Evolutionary conservation across 2,113 vertebrate species (phyloP).

Genomic region (Tyrannus savana): DNA sequence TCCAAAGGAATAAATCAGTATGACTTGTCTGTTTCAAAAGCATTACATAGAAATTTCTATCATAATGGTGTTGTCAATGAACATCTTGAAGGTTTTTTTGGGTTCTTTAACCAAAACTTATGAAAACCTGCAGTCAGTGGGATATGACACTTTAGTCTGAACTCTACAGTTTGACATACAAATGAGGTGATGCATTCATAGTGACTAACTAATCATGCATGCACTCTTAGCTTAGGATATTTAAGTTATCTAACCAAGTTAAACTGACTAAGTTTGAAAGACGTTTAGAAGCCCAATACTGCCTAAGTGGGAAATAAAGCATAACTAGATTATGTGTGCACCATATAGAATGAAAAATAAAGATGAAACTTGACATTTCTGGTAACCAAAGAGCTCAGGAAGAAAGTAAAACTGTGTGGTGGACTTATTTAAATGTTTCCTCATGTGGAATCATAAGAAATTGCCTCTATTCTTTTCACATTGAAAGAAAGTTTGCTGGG

Average conservation of each 20-base stretch:
- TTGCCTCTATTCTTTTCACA: not conserved
- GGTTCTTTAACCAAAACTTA: not conserved
- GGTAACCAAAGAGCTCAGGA: not conserved
- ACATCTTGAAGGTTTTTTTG: not conserved
- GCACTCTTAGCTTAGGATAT: not conserved
- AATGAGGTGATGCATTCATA: not conserved
- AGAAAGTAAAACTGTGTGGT: not conserved
- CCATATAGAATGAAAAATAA: not conserved
- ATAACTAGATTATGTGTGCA: not conserved
- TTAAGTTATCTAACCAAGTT: not conserved
- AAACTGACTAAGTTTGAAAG: not conserved
- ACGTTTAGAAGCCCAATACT: not conserved
- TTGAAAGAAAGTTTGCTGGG: not conserved
- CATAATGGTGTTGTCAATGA: not conserved
- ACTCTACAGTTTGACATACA: not conserved
- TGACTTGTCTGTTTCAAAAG: not conserved
- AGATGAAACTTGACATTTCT: not conserved
- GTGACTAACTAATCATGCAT: not conserved
- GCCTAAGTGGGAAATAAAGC: not conserved
- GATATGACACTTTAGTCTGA: not conserved
- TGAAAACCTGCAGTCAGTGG: not conserved
- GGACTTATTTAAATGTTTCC: not conserved
- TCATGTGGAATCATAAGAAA: not conserved
- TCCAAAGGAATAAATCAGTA: not conserved
- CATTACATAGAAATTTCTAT: not conserved